Base-by-base conservation (phyloP, 1,140 invertebrate species). In the Oryctes rhinoceros region DNA sequence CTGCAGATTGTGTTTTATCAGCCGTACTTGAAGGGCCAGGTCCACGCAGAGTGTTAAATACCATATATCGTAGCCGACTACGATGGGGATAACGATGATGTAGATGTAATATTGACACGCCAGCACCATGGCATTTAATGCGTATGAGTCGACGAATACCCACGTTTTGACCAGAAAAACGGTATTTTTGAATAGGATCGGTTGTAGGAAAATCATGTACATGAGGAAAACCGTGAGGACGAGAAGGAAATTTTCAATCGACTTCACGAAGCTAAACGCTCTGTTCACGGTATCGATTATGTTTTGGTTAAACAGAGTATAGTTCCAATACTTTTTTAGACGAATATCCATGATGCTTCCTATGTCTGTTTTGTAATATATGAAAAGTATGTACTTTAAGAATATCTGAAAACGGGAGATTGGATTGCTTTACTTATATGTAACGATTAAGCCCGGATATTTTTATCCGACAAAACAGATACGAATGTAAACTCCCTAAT, bases 291-390 rank as follows among this genome's bases (percentile, higher is more conserved):
- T 18, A 18, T 6, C 18, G 15, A 18, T 18, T 18, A 59, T 6
- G 18, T n/a, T 6, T 15, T 18, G 15, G n/a, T n/a, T 18, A 18
- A 59, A 59, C 5, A 6, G 11, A 7, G 5, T 59, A 15, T 59
- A 59, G 53, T 18, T 59, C 53, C 53, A 59, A 59, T 59, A 59
- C 18, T 59, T 59, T 18, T 59, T 59, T 18, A 59, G 18, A 0
- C 53, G 53, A 15, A 59, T 59, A 15, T 59, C 18, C 15, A 59
- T n/a, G 18, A 59, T 59, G 18, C 18, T 18, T 59, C 5, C 53
- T 18, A 59, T 59, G n/a, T 59, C n/a, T 6, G 53, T n/a, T 59
- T 59, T 59, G 53, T 59, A 59, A 18, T 59, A 59, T 59, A 59
- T 59, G 15, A 59, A 59, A n/a, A 59, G 18, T 5, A 59, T 3